Percentiles rank a stretch among this genome's conserved stretches.
Conservation (phyloP, 2,888 invertebrate genomes). For the Napeogenes sylphis region DNA sequence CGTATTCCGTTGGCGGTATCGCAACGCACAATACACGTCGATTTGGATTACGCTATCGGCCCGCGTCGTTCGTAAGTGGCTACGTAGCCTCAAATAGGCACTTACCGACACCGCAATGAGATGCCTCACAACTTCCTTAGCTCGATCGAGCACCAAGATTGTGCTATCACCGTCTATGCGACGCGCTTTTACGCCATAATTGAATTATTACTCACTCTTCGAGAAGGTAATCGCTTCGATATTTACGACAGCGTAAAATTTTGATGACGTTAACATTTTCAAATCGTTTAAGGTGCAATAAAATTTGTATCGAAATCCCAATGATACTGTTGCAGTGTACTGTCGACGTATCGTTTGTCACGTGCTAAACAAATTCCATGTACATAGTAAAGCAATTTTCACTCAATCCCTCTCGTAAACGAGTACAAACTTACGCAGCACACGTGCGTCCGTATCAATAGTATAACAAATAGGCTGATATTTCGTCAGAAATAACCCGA, state of each 20-base stretch:
- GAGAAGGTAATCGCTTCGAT: constrained; percentile 45
- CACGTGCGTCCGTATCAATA: constrained; percentile 75
- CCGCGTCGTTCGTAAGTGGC: constrained; percentile 49
- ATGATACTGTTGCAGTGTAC: not conserved
- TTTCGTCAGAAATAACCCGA: constrained; percentile 78
- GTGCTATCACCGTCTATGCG: constrained; percentile 60
- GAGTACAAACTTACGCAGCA: constrained; percentile 73
- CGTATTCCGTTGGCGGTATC: constrained; percentile 47
- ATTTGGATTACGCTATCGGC: constrained; percentile 70
- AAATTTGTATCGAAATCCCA: constrained; percentile 5
- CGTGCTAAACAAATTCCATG: constrained; percentile 66
- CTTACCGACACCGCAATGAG: constrained; percentile 66
- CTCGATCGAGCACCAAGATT: constrained; percentile 60
- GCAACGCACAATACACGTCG: constrained; percentile 66
- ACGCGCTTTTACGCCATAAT: constrained; percentile 62
- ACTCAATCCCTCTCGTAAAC: constrained; percentile 74
- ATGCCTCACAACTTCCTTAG: constrained; percentile 62
- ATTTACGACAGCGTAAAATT: constrained; percentile 47
- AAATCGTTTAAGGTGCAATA: constrained; percentile 11
- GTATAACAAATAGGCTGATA: constrained; percentile 78
- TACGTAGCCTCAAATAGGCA: constrained; percentile 69
- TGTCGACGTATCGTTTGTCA: constrained; percentile 11
- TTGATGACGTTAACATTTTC: constrained; percentile 9
- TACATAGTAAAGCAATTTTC: constrained; percentile 73
- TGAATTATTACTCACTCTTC: constrained; percentile 61